Base-by-base conservation (phyloP, 2,113 vertebrate genomes). In the Dicrurus megarhynchus region DNA sequence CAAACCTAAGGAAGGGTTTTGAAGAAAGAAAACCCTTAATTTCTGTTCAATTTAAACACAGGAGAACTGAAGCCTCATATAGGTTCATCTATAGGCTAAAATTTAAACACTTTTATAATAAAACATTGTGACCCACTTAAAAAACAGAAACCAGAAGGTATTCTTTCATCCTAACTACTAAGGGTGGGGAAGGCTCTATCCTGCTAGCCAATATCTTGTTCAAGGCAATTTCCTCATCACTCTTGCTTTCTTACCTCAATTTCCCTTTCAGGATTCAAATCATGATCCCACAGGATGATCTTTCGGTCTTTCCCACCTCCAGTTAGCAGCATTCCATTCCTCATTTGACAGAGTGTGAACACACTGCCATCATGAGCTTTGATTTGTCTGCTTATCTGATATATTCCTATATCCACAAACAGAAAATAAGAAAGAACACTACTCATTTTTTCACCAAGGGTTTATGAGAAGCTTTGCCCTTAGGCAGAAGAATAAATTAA, bases 291-390 rank as follows among this genome's bases (percentile, higher is more conserved):
- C 55, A 99, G 97, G 92, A 99, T 98, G 94, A 99, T 98, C 92
- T 99, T 99, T 70, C 98, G 96, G 98, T 99, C 99, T 87, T 99
- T 99, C 24, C 99, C 99, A 53, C 99, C 99, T 97, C 99, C 99
- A 13, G 99, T 99, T 90, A 99, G 97, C 96, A 99, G 97, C 94
- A 98, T 98, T 12, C 99, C 99, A 26, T 98, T 99, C 97, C 99
- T 99, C 99, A 99, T 98, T 73, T 99, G 99, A 95, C 99, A 99
- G 92, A 99, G 97, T 13, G 99, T 99, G 95, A 99, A 99, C 55
- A 99, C 99, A n/a, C 99, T 99, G 96, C 99, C 99, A 61, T 99
- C 99, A 0, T 99, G 99, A 93, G 98, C 99, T 98, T 99, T 99
- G 96, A 99, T 99, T 97, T 99, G 99, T 75, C 97, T 99, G 90